Evolutionary conservation across 2,113 vertebrate genomes (phyloP).

Genomic region (Anser cygnoides): DNA sequence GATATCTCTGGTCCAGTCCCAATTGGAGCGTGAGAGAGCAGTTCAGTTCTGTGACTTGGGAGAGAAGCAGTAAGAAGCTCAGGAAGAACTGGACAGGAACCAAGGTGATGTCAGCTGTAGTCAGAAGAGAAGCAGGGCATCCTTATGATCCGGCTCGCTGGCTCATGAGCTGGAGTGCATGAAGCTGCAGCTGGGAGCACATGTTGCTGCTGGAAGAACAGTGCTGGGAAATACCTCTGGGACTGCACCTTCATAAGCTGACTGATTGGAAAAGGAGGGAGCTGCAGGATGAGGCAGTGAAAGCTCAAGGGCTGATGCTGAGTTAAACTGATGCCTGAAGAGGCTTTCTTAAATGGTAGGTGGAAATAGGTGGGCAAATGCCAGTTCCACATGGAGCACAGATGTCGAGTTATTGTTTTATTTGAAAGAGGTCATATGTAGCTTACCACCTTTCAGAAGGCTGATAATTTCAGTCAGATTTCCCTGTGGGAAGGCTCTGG

Average conservation of each 20-base stretch:
- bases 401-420: neutral
- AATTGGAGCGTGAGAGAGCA: neutral
- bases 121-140: rapidly evolving
- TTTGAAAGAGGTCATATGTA: neutral
- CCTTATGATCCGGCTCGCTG: neutral
- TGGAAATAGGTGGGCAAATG: neutral
- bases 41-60: neutral
- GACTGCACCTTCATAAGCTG: neutral
- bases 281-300: neutral
- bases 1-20: neutral
- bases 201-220: neutral
- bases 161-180: neutral
- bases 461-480: neutral
- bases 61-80: neutral
- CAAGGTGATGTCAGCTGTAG: neutral
- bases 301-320: neutral
- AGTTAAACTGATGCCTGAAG: neutral
- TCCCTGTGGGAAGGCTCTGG: neutral
- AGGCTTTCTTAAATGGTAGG: neutral
- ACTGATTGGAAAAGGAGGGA: neutral
- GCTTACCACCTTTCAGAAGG: neutral
- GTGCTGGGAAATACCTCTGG: neutral
- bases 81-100: neutral
- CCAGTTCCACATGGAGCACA: neutral
- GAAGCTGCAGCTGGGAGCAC: neutral